Percentiles rank a stretch among this genome's conserved stretches.
phyloP scores from a whole-genome alignment of 2,797 vertebrate genomes.

The Labroides dimidiatus region DNA sequence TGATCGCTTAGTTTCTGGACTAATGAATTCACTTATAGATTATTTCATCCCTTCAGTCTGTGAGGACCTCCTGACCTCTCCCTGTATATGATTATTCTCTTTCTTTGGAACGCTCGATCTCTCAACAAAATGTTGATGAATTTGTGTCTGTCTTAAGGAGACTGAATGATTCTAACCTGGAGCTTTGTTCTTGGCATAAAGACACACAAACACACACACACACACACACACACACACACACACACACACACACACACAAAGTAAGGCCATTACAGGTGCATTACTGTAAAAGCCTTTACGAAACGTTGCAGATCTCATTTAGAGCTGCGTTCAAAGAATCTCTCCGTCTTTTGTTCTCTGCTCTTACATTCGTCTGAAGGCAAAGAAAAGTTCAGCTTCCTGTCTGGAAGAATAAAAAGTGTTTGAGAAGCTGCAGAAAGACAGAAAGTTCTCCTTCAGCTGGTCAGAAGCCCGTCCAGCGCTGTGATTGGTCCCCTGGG shows the following conservation, averaged over 20 bases:
- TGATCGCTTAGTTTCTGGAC: too few relatives aligned
- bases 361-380: too few relatives aligned
- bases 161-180: neutral
- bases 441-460: constrained; percentile 52
- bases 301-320: constrained; percentile 27
- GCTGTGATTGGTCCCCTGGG: constrained; percentile 75
- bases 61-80: too few relatives aligned
- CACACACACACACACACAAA: constrained; percentile 6
- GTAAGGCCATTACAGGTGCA: constrained; percentile 38
- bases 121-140: neutral
- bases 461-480: constrained; percentile 56
- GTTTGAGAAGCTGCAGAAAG: constrained; percentile 22
- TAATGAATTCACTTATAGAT: too few relatives aligned
- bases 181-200: constrained; percentile 6
- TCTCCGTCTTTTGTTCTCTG: constrained; percentile 15
- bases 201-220: neutral
- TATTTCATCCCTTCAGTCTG: too few relatives aligned
- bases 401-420: constrained; percentile 25
- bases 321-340: constrained; percentile 22
- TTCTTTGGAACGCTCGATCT: too few relatives aligned
- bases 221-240: neutral
- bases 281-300: constrained; percentile 55
- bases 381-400: constrained; percentile 31
- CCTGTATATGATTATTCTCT: too few relatives aligned
- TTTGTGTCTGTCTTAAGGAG: neutral